These are phyloP conservation scores for Potamilus streckersoni DNA, from an alignment of 1,140 invertebrate species.

Conservation along the genomic window DNA sequence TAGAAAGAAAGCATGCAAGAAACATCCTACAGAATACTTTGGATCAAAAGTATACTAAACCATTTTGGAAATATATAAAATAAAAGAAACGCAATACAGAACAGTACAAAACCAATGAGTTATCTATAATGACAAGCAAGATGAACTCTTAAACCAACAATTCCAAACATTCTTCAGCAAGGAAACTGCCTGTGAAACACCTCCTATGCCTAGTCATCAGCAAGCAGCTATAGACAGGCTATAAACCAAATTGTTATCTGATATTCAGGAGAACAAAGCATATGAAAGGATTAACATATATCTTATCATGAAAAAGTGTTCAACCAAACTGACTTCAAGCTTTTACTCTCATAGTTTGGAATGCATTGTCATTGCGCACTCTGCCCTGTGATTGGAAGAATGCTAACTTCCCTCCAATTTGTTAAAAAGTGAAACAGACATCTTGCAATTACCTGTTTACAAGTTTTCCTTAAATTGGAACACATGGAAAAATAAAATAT, in stretches of 20 bases:
- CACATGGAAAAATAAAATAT: slow-evolving; percentile 12
- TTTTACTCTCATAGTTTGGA: neutral
- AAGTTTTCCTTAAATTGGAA: slow-evolving; percentile 7
- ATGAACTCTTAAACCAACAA: slow-evolving; percentile 6
- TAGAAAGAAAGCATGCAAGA: no score
- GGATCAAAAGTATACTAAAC: no score
- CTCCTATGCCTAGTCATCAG: neutral
- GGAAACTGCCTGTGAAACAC: neutral
- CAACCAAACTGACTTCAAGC: neutral
- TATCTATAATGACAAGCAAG: slow-evolving; percentile 8
- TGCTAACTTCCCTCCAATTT: slow-evolving; percentile 10
- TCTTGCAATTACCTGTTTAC: slow-evolving; percentile 6
- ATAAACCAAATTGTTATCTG: neutral
- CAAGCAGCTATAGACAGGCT: neutral
- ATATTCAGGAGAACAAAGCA: neutral
- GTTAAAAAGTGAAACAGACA: slow-evolving; percentile 9
- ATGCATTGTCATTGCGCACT: neutral
- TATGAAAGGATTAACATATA: neutral
- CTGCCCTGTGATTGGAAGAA: neutral
- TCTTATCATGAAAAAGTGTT: slow-evolving; percentile 5
- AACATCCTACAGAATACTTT: no score
- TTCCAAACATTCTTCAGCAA: slow-evolving; percentile 9
- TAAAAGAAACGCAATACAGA: slow-evolving; percentile 1
- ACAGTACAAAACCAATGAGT: slow-evolving; percentile 3
- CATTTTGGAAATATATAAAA: neutral